phyloP scores from a whole-genome alignment of 2,888 invertebrate genomes.

The Pollenia labialis region DNA sequence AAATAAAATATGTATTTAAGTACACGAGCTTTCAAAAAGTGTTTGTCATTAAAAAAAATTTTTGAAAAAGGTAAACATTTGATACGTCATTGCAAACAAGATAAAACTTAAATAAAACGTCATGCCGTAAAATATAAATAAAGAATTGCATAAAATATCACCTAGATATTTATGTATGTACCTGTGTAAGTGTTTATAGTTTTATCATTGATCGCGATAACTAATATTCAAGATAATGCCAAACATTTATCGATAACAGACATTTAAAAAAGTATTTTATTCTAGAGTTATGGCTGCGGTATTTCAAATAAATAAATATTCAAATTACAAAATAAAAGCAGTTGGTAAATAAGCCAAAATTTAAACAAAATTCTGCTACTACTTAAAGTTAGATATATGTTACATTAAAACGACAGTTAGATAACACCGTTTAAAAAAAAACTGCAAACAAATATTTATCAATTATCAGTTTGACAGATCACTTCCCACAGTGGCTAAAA shows the following conservation, averaged over 20 bases:
- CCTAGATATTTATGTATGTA: slow-evolving; percentile 1
- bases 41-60: slow-evolving; percentile 8
- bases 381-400: not conserved
- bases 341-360: slow-evolving; percentile 33
- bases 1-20: not conserved
- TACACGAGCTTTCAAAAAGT: slow-evolving; percentile 1
- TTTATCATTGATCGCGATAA: slow-evolving; percentile 64
- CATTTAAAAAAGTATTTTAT: slow-evolving; percentile 34
- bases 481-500: not conserved
- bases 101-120: slow-evolving; percentile 20
- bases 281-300: slow-evolving; percentile 4
- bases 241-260: slow-evolving; percentile 60
- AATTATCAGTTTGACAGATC: slow-evolving; percentile 37
- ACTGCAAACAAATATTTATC: slow-evolving; percentile 36
- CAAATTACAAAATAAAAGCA: slow-evolving; percentile 33
- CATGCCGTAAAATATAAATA: slow-evolving; percentile 22
- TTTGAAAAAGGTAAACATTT: slow-evolving; percentile 35
- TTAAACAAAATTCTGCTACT: not conserved
- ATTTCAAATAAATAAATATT: slow-evolving; percentile 2
- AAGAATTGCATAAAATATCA: slow-evolving; percentile 43
- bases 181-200: slow-evolving; percentile 33
- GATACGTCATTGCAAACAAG: slow-evolving; percentile 47
- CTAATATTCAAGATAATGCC: slow-evolving; percentile 55
- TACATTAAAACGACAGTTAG: not conserved
- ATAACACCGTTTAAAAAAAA: not conserved